A percentile compares a stretch with the other conserved stretches of the same genome.
Conservation (phyloP, 2,113 vertebrate genomes). For the Progne subis region DNA sequence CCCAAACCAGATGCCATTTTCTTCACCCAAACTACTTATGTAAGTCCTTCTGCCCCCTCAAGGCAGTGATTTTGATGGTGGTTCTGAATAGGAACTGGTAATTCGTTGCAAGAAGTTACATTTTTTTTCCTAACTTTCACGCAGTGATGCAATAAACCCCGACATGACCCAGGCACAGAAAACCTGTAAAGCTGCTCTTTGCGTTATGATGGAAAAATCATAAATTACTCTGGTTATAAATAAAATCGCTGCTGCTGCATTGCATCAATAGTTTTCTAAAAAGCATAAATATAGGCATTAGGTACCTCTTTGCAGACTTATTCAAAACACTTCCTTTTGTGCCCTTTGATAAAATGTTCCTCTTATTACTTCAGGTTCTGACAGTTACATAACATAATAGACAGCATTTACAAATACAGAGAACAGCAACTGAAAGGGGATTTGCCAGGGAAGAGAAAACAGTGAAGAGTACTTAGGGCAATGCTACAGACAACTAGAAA, state of each 20-base stretch:
- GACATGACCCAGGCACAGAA: not conserved
- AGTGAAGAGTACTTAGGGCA: not conserved
- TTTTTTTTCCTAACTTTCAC: not conserved
- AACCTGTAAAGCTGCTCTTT: not conserved
- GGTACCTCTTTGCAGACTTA: not conserved
- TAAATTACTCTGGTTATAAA: not conserved
- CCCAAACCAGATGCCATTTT: not conserved
- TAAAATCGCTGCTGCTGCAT: not conserved
- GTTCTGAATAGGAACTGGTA: not conserved
- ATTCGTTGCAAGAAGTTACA: not conserved
- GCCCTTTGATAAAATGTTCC: not conserved
- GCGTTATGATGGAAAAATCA: not conserved
- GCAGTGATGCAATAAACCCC: not conserved
- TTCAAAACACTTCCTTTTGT: not conserved
- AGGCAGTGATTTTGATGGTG: not conserved
- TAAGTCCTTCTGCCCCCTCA: not conserved
- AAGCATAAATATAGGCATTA: not conserved
- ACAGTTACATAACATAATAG: not conserved
- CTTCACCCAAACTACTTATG: not conserved
- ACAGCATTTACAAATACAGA: not conserved
- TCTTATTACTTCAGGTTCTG: not conserved
- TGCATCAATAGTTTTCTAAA: not conserved
- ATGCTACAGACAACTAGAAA: not conserved
- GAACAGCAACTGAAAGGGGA: not conserved
- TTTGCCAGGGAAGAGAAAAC: not conserved